These are phyloP conservation scores for Aptenodytes forsteri DNA, from an alignment of 2,113 vertebrate species.

Conservation along the genomic window DNA sequence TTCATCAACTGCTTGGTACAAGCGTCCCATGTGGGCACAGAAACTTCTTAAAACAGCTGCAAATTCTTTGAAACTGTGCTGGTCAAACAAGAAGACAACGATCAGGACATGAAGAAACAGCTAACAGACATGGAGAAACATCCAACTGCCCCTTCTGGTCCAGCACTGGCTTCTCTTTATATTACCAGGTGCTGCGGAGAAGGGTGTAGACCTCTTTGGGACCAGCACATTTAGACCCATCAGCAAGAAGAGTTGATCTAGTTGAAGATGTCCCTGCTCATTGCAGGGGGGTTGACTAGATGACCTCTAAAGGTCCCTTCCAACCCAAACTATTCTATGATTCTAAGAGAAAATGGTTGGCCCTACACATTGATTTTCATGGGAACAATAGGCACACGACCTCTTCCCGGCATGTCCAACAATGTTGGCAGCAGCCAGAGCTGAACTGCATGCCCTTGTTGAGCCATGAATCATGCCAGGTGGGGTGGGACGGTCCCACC, in stretches of 20 bases:
- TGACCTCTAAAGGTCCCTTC: background rate
- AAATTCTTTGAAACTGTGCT: background rate
- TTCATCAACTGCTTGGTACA: background rate
- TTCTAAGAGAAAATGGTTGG: background rate
- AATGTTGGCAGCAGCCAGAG: background rate
- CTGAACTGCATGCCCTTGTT: rapidly evolving
- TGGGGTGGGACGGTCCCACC: background rate
- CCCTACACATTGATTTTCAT: background rate
- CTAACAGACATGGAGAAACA: background rate
- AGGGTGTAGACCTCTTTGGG: background rate
- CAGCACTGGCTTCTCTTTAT: background rate
- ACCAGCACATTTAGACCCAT: background rate
- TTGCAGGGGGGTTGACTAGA: background rate
- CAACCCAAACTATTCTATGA: background rate
- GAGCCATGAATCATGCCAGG: rapidly evolving
- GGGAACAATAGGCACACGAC: rapidly evolving
- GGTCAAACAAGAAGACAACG: background rate
- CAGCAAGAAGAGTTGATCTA: background rate
- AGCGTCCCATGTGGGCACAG: background rate
- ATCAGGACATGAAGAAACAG: background rate
- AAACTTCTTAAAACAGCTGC: background rate
- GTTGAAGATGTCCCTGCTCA: background rate
- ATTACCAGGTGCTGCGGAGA: background rate
- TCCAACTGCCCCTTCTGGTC: background rate
- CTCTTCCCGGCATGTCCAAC: background rate